These are phyloP conservation scores for Alligator mississippiensis DNA, from an alignment of 2,113 vertebrate genomes.

Conservation along the genomic window DNA sequence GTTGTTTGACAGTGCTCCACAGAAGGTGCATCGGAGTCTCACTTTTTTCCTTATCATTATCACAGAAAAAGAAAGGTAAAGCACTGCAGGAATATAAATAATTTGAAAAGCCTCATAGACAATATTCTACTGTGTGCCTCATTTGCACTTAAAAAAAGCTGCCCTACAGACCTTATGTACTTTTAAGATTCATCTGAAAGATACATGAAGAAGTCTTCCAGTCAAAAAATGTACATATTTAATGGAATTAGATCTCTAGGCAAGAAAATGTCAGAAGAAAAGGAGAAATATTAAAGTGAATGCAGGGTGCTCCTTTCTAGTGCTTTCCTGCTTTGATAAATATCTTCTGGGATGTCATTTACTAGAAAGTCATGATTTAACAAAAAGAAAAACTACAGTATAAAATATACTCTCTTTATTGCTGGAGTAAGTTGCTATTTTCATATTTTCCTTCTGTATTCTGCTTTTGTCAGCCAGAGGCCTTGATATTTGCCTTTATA, in stretches of 20 bases:
- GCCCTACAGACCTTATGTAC: slow-evolving; percentile 84
- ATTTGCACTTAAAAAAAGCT: slow-evolving; percentile 89
- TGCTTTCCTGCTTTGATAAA: slow-evolving; percentile 85
- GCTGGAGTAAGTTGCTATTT: slow-evolving; percentile 78
- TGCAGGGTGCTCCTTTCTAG: slow-evolving; percentile 76
- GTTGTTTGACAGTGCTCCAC: slow-evolving; percentile 65
- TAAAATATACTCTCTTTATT: slow-evolving; percentile 77
- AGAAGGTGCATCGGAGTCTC: slow-evolving; percentile 64
- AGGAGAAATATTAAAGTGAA: slow-evolving; percentile 84
- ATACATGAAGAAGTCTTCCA: slow-evolving; percentile 85
- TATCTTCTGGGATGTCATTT: slow-evolving; percentile 86
- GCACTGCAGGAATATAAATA: slow-evolving; percentile 84
- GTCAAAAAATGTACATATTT: slow-evolving; percentile 87
- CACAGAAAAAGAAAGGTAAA: slow-evolving; percentile 77
- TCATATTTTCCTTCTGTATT: slow-evolving; percentile 75
- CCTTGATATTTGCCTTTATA: slow-evolving; percentile 78
- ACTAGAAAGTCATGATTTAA: slow-evolving; percentile 83
- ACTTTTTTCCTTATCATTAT: slow-evolving; percentile 75
- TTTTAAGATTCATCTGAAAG: slow-evolving; percentile 88
- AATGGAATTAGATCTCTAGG: slow-evolving; percentile 87
- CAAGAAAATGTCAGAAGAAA: slow-evolving; percentile 85
- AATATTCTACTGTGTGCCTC: slow-evolving; percentile 81
- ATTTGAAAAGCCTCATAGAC: slow-evolving; percentile 82
- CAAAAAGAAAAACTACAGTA: slow-evolving; percentile 74
- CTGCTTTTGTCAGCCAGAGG: slow-evolving; percentile 74